Conservation (phyloP, 2,113 vertebrate species). For the Thalassoma bifasciatum region DNA sequence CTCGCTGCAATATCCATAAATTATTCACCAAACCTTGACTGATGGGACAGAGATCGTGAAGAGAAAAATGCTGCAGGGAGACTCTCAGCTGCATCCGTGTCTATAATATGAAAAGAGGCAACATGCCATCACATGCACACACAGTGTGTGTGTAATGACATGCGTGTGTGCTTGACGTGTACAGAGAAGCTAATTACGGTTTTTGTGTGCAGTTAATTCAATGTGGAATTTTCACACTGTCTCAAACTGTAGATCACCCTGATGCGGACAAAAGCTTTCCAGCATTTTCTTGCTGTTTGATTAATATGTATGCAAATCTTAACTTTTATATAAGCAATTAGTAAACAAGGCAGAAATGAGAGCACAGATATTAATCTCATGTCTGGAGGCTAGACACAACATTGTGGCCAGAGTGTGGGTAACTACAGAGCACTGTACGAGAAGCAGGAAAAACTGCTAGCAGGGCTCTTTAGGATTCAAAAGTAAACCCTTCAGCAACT, state of each 20-base stretch:
- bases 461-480: background rate
- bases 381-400: background rate
- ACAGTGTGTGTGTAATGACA: conserved; percentile 16
- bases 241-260: conserved; percentile 3
- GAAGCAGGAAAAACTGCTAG: background rate
- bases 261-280: background rate
- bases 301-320: background rate
- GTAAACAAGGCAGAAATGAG: background rate
- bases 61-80: conserved; percentile 66
- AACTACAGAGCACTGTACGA: background rate
- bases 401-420: background rate
- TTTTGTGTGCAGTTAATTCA: conserved; percentile 55
- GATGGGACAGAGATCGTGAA: conserved; percentile 66
- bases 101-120: conserved; percentile 57
- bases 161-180: conserved; percentile 21
- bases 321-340: background rate
- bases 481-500: background rate
- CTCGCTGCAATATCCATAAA: conserved; percentile 62
- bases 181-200: conserved; percentile 57
- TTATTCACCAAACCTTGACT: conserved; percentile 70
- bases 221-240: conserved; percentile 22
- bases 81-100: conserved; percentile 50
- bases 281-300: background rate
- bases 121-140: conserved; percentile 43
- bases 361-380: background rate